Conservation (phyloP, 1,140 invertebrate genomes). For the Pentalonia nigronervosa region DNA sequence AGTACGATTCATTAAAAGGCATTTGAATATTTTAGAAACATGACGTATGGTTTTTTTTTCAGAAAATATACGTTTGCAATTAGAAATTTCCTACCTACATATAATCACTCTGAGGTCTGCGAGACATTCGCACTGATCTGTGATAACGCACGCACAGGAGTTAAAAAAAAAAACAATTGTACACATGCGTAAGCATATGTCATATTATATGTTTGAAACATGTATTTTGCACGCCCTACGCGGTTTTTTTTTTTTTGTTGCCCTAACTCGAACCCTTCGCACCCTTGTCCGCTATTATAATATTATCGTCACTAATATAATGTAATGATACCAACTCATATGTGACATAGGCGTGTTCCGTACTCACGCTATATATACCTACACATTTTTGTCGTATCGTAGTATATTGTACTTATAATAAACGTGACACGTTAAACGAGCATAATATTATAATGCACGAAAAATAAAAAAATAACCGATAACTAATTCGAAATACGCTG, state of each 20-base stretch:
- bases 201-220: background rate
- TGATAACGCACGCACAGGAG: background rate
- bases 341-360: background rate
- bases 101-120: background rate
- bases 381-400: background rate
- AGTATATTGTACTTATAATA: background rate
- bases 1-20: too few relatives aligned
- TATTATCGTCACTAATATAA: background rate
- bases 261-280: background rate
- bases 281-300: constrained; percentile 34
- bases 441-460: background rate
- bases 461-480: constrained; percentile 1
- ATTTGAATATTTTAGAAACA: too few relatives aligned
- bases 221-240: constrained; percentile 19
- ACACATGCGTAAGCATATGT: background rate
- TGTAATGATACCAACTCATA: background rate
- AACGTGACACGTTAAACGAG: background rate
- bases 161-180: background rate
- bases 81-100: background rate
- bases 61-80: too few relatives aligned
- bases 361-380: background rate
- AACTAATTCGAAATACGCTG: background rate
- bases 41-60: background rate
- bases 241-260: background rate
- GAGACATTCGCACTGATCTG: background rate